Conservation (phyloP, 2,888 invertebrate genomes). For the Leucophenga maculata region DNA sequence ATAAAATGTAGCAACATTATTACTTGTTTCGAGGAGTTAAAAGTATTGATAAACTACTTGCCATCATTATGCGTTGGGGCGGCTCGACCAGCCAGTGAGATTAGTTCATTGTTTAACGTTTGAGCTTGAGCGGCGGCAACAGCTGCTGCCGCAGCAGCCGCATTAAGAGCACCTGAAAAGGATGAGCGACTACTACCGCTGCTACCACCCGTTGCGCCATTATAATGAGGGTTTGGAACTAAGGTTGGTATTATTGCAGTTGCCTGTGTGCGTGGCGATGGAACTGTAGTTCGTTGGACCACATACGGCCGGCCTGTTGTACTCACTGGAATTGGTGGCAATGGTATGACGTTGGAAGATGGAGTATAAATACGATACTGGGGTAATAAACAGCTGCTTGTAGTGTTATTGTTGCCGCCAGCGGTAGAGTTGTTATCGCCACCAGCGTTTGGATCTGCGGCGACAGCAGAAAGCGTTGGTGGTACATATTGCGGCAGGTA, state of each 20-base stretch:
- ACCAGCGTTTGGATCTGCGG: background rate
- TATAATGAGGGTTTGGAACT: slow-evolving; percentile 50
- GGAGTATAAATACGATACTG: slow-evolving; percentile 10
- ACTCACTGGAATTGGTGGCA: background rate
- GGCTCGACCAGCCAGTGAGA: slow-evolving; percentile 42
- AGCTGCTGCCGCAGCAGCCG: slow-evolving; percentile 55
- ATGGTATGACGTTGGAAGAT: background rate
- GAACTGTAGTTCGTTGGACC: background rate
- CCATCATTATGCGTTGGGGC: slow-evolving; percentile 27
- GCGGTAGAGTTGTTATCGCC: slow-evolving; percentile 28
- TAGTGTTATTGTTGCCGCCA: slow-evolving; percentile 34
- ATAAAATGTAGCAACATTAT: background rate
- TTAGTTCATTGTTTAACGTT: slow-evolving; percentile 50
- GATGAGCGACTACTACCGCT: slow-evolving; percentile 59
- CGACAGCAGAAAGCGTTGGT: background rate
- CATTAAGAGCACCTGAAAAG: slow-evolving; percentile 53
- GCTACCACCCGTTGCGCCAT: slow-evolving; percentile 44
- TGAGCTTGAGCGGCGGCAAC: slow-evolving; percentile 53
- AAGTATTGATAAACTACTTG: background rate
- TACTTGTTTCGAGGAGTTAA: no score
- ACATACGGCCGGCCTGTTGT: background rate
- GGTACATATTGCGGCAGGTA: slow-evolving; percentile 51
- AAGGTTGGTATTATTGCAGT: slow-evolving; percentile 9
- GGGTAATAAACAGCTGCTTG: slow-evolving; percentile 16
- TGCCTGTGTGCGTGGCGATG: background rate